These are phyloP conservation scores for Phyllostomus hastatus DNA, from an alignment of 2,113 vertebrate species.

Conservation along the genomic window DNA sequence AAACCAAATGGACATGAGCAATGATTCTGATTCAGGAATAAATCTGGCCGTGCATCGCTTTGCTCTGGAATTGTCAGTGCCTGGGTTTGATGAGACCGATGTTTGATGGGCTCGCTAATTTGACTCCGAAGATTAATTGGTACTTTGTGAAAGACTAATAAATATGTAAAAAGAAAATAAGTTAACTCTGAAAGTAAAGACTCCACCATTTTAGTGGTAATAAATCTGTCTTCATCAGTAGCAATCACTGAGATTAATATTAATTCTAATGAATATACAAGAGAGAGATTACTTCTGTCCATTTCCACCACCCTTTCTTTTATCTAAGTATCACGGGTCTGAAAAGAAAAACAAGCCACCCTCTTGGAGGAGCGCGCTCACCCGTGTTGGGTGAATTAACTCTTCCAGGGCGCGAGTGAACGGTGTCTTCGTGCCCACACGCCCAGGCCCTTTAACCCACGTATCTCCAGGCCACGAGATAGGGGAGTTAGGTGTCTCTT, in stretches of 20 bases:
- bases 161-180: constrained; percentile 68
- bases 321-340: constrained; percentile 27
- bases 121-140: constrained; percentile 59
- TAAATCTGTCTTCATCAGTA: constrained; percentile 59
- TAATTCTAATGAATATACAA: constrained; percentile 63
- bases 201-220: constrained; percentile 32
- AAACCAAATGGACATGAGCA: not conserved
- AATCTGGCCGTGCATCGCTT: not conserved
- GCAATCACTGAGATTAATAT: constrained; percentile 61
- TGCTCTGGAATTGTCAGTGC: constrained; percentile 32
- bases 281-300: constrained; percentile 43
- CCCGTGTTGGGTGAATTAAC: not conserved
- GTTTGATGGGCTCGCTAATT: constrained; percentile 56
- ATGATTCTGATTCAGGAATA: constrained; percentile 34
- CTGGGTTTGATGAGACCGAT: constrained; percentile 48
- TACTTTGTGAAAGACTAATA: constrained; percentile 56
- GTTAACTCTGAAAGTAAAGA: constrained; percentile 51
- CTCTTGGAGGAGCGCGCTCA: not conserved
- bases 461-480: not conserved
- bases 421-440: not conserved
- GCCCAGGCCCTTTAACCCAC: not conserved
- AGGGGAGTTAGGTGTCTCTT: not conserved
- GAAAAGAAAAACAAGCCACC: constrained; percentile 10
- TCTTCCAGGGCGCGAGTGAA: not conserved
- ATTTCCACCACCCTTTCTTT: constrained; percentile 21